These are phyloP conservation scores for Penaeus monodon DNA, from an alignment of 2,888 invertebrate species.

Conservation along the genomic window DNA sequence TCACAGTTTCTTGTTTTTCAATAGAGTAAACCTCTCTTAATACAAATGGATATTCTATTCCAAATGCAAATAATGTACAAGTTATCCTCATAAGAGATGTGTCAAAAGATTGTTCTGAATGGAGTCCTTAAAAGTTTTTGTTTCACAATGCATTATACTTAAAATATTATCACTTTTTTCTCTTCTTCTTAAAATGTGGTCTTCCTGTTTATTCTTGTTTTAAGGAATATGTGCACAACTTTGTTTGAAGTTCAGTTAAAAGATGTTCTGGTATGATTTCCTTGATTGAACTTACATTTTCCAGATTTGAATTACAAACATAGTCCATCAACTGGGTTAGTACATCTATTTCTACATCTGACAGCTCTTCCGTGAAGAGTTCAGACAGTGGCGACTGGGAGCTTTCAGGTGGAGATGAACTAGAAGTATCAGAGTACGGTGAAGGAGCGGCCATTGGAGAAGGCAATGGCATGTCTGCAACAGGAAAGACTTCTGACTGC, in stretches of 20 bases:
- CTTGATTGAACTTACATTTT: slow-evolving; percentile 48
- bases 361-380: slow-evolving; percentile 49
- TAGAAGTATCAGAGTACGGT: slow-evolving; percentile 45
- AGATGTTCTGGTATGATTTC: slow-evolving; percentile 47
- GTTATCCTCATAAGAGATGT: too few relatives aligned
- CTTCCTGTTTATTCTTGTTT: slow-evolving; percentile 37
- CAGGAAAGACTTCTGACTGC: slow-evolving; percentile 20
- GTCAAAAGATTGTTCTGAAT: too few relatives aligned
- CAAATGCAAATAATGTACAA: too few relatives aligned
- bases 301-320: slow-evolving; percentile 46
- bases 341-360: slow-evolving; percentile 54
- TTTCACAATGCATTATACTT: too few relatives aligned
- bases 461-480: slow-evolving; percentile 42
- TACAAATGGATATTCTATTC: too few relatives aligned
- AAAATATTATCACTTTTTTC: too few relatives aligned
- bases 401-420: slow-evolving; percentile 46
- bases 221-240: slow-evolving; percentile 48
- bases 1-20: too few relatives aligned
- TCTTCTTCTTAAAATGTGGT: too few relatives aligned
- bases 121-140: too few relatives aligned
- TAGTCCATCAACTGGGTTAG: slow-evolving; percentile 53
- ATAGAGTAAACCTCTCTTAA: too few relatives aligned
- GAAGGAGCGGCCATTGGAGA: slow-evolving; percentile 52
- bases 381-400: slow-evolving; percentile 50
- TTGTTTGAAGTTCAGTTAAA: slow-evolving; percentile 46